Percentiles rank a stretch among this genome's conserved stretches.
Conservation (phyloP, 2,113 vertebrate species). For the Bufo gargarizans region DNA sequence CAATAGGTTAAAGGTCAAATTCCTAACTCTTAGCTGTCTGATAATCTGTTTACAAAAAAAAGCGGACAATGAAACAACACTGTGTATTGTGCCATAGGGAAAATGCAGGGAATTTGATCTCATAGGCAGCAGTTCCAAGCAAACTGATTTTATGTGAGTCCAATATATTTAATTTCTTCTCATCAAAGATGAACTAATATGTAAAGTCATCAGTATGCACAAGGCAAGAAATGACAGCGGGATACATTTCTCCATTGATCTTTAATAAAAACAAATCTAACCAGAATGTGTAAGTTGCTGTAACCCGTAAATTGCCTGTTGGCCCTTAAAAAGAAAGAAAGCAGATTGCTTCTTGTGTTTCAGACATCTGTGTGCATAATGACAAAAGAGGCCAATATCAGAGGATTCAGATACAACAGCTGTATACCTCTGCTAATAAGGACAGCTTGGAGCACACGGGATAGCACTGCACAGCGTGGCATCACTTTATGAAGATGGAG, state of each 20-base stretch:
- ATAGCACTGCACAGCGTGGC: constrained; percentile 22
- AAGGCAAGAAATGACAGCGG: not conserved
- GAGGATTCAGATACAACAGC: constrained; percentile 33
- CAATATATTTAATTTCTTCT: not conserved
- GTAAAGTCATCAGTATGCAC: not conserved
- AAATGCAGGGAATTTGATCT: not conserved
- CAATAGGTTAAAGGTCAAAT: not conserved
- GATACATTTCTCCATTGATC: not conserved
- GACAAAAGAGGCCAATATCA: not conserved
- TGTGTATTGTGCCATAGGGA: not conserved
- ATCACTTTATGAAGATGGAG: constrained; percentile 36
- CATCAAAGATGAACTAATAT: not conserved
- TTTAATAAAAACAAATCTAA: not conserved
- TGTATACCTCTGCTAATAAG: constrained; percentile 35
- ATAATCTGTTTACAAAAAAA: not conserved
- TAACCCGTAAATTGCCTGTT: not conserved
- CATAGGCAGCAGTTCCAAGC: not conserved
- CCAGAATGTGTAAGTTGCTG: not conserved
- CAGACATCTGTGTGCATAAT: constrained; percentile 22
- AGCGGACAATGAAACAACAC: not conserved
- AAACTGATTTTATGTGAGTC: not conserved
- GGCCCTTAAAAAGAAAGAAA: constrained; percentile 13
- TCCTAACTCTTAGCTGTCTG: no score
- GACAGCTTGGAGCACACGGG: constrained; percentile 29
- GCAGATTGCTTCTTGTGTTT: not conserved